Evolutionary conservation across 2,888 invertebrate genomes (phyloP), one percentile per base, ranked within the genome.

Genomic region (Caenorhabditis angaria): DNA sequence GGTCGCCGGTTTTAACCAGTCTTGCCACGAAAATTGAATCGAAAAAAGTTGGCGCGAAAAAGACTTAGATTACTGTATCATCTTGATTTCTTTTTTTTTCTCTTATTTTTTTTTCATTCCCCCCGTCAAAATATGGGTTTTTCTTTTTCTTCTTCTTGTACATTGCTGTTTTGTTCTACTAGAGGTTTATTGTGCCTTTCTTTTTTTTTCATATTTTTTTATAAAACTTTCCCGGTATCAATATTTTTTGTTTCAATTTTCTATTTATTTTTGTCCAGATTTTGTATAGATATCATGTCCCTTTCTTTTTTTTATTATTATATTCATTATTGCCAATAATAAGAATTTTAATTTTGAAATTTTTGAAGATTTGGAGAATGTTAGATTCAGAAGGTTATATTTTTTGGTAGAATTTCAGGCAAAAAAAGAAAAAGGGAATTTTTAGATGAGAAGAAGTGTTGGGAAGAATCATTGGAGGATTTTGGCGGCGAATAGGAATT

Each of bases 1-100:
- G 72, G 72, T 69, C 72, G 4, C 72, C 72, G 12, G 58, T 65
- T 14, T 29, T 73, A 22, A 48, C 68, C 0, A 73, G 56, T 50
- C 50, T 73, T 32, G 72, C 68, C 10, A 65, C 68, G 1, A 73
- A 73, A 62, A 73, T 65, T 3, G 72, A 73, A 29, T 61, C 62
- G 25, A 73, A 65, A 29, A 73, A 73, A 48, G 29, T 61, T 25
- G 2, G 22, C 5, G 22, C 50, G 20, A 24, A 20, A 24, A 50
- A 50, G 24, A 50, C 20, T 4, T 50, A 24, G 22, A 50, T 50
- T 50, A 32, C 32, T 8, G 32, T 32, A 32, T 10, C 10, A 8
- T 32, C 32, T 32, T 8, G 5, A 32, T 5, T 32, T 8, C 32
- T 10, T 10, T 10, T 10, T 32, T 10, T 32, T 10, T 32, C 32